Conservation (phyloP, 2,113 vertebrate species). For the Archilochus colubris region DNA sequence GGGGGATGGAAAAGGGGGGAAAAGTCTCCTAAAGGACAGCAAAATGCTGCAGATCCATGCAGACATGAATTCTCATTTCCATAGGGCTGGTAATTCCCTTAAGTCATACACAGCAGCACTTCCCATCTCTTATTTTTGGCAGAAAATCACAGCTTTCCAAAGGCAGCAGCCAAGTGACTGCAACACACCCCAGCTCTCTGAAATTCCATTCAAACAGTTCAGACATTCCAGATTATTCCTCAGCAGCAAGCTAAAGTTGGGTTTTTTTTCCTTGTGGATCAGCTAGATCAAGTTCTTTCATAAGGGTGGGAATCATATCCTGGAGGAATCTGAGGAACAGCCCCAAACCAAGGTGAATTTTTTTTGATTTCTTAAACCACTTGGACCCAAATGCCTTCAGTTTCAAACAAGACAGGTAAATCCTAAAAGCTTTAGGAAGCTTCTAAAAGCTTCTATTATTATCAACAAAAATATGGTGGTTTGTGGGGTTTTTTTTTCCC, state of each 20-base stretch:
- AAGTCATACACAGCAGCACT: accelerated
- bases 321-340: not conserved
- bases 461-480: not conserved
- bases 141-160: not conserved
- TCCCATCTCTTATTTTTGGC: accelerated
- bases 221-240: not conserved
- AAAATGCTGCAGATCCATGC: accelerated
- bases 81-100: accelerated
- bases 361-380: not conserved
- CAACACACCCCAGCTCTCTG: accelerated
- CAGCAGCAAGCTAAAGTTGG: not conserved
- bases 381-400: not conserved
- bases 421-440: not conserved
- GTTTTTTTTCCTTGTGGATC: accelerated
- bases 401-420: not conserved
- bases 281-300: not conserved
- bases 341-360: not conserved
- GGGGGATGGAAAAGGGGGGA: accelerated
- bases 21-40: not conserved
- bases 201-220: not conserved
- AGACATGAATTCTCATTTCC: not conserved
- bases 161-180: accelerated
- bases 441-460: not conserved
- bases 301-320: accelerated
- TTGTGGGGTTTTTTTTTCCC: not conserved